A percentile compares a stretch with the other conserved stretches of the same genome.
Evolutionary conservation across 1,140 invertebrate species (phyloP).

Genomic region (Rhagoletis zephyria): DNA sequence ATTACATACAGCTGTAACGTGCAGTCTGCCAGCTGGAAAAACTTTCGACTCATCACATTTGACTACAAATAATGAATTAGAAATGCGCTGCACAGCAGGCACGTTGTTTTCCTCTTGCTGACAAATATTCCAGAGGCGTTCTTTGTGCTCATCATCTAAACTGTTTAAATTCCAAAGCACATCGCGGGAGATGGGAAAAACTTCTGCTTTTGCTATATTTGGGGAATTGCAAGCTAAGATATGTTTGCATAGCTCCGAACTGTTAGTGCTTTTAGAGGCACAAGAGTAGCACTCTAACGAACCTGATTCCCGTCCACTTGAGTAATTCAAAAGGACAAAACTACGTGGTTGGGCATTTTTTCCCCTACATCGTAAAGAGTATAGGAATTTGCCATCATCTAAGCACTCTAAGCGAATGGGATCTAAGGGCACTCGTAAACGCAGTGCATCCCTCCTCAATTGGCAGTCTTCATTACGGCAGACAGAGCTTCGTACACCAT

Average conservation of each 20-base stretch:
- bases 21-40: slow-evolving; percentile 65
- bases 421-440: slow-evolving; percentile 60
- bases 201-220: slow-evolving; percentile 59
- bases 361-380: slow-evolving; percentile 64
- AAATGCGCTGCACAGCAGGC: slow-evolving; percentile 67
- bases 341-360: slow-evolving; percentile 63
- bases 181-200: slow-evolving; percentile 62
- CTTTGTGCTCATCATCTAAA: slow-evolving; percentile 63
- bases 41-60: slow-evolving; percentile 65
- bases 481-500: slow-evolving; percentile 64
- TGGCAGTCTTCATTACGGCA: slow-evolving; percentile 65
- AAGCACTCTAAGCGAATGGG: slow-evolving; percentile 62
- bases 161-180: slow-evolving; percentile 69
- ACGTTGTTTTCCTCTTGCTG: slow-evolving; percentile 63
- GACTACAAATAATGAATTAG: slow-evolving; percentile 65
- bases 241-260: slow-evolving; percentile 59
- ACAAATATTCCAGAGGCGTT: slow-evolving; percentile 66
- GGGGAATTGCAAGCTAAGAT: slow-evolving; percentile 64
- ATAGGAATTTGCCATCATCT: slow-evolving; percentile 60
- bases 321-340: slow-evolving; percentile 66
- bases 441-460: slow-evolving; percentile 59
- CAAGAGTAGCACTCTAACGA: slow-evolving; percentile 13
- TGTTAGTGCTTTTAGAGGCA: slow-evolving; percentile 54
- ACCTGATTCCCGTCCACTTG: background rate
- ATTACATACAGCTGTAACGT: slow-evolving; percentile 66